These are phyloP conservation scores for Paramisgurnus dabryanus DNA, from an alignment of 2,113 vertebrate species.

Conservation along the genomic window DNA sequence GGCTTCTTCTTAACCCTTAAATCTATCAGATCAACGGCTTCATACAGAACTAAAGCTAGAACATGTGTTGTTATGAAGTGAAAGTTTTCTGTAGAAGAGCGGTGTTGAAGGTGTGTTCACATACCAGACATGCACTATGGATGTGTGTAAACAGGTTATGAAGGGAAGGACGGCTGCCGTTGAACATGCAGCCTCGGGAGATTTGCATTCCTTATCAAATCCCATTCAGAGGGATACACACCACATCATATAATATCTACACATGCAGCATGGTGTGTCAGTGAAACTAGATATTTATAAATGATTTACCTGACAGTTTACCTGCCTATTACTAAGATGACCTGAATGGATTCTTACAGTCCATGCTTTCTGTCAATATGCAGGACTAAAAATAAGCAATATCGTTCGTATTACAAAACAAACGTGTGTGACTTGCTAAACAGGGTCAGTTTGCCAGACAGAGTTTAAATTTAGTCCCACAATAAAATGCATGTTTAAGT, in stretches of 20 bases:
- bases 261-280: too few species aligned
- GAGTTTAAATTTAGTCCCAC: too few species aligned
- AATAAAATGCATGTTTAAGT: too few species aligned
- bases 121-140: conserved; percentile 19
- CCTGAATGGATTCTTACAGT: too few species aligned
- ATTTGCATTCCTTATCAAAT: conserved; percentile 29
- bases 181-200: conserved; percentile 21
- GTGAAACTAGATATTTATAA: too few species aligned
- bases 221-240: not conserved
- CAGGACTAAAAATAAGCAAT: too few species aligned
- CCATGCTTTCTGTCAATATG: too few species aligned
- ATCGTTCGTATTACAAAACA: too few species aligned
- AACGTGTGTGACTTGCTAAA: too few species aligned
- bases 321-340: too few species aligned
- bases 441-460: too few species aligned
- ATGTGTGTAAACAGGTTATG: conserved; percentile 47
- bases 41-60: not conserved
- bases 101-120: conserved; percentile 48
- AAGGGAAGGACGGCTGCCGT: not conserved
- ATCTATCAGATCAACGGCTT: not conserved
- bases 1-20: not conserved
- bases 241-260: not conserved
- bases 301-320: too few species aligned
- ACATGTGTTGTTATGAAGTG: not conserved
- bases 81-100: not conserved